Percentiles rank a stretch among this genome's conserved stretches.
phyloP scores from a whole-genome alignment of 2,888 invertebrate genomes.

The Opisthograptis luteolata region DNA sequence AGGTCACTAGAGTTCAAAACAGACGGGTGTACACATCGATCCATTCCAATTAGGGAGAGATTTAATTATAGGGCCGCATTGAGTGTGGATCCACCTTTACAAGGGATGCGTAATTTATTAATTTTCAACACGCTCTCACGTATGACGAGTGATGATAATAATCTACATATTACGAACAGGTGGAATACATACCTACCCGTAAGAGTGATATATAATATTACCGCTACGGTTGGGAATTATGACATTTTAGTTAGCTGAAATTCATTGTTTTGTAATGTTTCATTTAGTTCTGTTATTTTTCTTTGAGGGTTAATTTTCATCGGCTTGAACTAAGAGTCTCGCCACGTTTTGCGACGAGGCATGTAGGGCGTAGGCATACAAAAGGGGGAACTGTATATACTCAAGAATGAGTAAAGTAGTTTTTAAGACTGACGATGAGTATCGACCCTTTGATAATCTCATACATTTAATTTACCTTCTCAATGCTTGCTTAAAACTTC shows the following conservation, averaged over 20 bases:
- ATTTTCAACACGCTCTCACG: conserved; percentile 35
- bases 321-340: neutral
- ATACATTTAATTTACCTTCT: neutral
- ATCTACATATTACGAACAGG: conserved; percentile 5
- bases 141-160: conserved; percentile 11
- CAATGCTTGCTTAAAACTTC: neutral
- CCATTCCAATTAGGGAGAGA: conserved; percentile 54
- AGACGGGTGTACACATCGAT: conserved; percentile 39
- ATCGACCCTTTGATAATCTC: no score
- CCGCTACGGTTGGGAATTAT: neutral
- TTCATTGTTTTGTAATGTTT: conserved; percentile 5
- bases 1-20: conserved; percentile 4
- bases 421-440: no score
- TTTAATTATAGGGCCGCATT: conserved; percentile 59
- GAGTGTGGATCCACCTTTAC: conserved; percentile 41
- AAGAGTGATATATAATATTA: neutral
- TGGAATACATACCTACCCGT: conserved; percentile 4
- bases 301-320: neutral
- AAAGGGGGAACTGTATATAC: no score
- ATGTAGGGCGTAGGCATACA: no score
- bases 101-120: conserved; percentile 41
- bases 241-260: neutral
- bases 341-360: no score
- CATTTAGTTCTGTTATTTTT: conserved; percentile 1
- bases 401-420: no score